Conservation (phyloP, 2,888 invertebrate species). For the Dynastes tityus region DNA sequence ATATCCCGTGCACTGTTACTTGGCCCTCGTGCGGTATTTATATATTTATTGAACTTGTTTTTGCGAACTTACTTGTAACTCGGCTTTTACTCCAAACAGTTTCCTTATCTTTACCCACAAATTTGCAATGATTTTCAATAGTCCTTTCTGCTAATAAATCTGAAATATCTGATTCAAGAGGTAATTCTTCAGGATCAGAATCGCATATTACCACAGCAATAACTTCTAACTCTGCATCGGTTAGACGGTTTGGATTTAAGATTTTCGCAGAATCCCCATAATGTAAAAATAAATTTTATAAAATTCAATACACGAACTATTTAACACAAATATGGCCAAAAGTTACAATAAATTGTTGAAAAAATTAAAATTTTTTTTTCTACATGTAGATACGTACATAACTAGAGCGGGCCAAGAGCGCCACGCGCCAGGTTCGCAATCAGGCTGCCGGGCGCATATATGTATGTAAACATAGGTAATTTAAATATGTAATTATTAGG, state of each 20-base stretch:
- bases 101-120: slow-evolving; percentile 13
- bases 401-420: no score
- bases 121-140: neutral
- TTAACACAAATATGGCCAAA: no score
- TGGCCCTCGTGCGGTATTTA: neutral
- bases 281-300: no score
- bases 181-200: no score
- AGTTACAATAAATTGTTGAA: neutral
- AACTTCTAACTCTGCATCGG: slow-evolving; percentile 1
- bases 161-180: no score
- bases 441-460: no score
- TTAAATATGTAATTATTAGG: no score
- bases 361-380: neutral
- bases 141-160: no score
- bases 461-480: no score
- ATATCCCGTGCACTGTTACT: neutral
- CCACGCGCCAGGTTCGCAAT: no score
- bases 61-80: neutral
- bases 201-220: neutral
- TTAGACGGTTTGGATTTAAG: neutral
- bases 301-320: no score
- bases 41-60: slow-evolving; percentile 13
- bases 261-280: no score
- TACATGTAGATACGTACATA: neutral
- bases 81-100: neutral